Evolutionary conservation across 2,797 vertebrate genomes (phyloP).

Genomic region (Chaunax sp.): DNA sequence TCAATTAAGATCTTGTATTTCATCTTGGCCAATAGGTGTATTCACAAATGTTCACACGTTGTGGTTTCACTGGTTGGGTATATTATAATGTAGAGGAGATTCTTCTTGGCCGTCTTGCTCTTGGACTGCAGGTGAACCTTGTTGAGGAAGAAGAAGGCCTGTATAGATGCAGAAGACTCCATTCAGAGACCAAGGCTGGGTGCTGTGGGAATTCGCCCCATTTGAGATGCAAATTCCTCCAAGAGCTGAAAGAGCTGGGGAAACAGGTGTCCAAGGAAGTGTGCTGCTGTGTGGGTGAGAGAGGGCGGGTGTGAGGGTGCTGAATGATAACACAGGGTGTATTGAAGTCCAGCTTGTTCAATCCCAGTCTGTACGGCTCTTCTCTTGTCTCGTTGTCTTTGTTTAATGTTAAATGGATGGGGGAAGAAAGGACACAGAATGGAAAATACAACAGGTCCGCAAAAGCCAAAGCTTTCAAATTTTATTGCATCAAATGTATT

Average conservation of each 20-base stretch:
- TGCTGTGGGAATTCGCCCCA: conserved; percentile 75
- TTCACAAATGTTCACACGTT: background rate
- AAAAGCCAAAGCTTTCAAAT: conserved; percentile 6
- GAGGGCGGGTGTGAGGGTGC: conserved; percentile 46
- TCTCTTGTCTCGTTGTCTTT: conserved; percentile 30
- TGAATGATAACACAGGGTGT: conserved; percentile 74
- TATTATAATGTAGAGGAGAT: conserved; percentile 32
- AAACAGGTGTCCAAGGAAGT: conserved; percentile 86
- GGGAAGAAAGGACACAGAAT: background rate
- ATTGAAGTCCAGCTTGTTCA: conserved; percentile 57
- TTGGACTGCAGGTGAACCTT: conserved; percentile 59
- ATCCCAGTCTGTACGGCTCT: conserved; percentile 32
- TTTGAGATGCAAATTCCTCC: conserved; percentile 85
- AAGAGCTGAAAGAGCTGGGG: conserved; percentile 80
- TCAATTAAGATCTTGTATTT: conserved; percentile 14
- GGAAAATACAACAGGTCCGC: background rate
- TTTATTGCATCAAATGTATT: conserved; percentile 62
- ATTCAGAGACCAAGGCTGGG: conserved; percentile 59
- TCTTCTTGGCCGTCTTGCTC: conserved; percentile 39
- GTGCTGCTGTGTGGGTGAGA: conserved; percentile 53
- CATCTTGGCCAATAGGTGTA: conserved; percentile 2
- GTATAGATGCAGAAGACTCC: conserved; percentile 53
- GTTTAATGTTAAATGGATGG: conserved; percentile 11
- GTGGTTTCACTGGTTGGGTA: conserved; percentile 1
- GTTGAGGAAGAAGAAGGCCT: conserved; percentile 52